These are phyloP conservation scores for Zapornia atra DNA, from an alignment of 2,113 vertebrate species.

Conservation along the genomic window DNA sequence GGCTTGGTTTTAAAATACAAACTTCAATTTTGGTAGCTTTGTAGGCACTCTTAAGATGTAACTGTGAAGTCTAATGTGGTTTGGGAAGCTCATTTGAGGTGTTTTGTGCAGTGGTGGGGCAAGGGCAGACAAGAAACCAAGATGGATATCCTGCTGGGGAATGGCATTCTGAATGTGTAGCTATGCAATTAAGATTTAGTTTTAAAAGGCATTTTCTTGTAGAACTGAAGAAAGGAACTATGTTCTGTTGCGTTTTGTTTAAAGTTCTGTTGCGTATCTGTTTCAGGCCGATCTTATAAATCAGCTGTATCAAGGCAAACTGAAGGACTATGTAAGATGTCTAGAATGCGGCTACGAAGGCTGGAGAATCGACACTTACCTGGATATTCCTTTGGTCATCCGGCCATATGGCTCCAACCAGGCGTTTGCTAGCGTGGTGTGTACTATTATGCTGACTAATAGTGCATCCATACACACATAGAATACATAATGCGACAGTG, in stretches of 20 bases:
- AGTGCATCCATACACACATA: constrained; percentile 77
- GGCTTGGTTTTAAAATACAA: background rate
- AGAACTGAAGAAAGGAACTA: background rate
- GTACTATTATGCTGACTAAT: constrained; percentile 81
- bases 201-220: background rate
- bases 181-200: background rate
- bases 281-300: constrained; percentile 98
- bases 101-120: background rate
- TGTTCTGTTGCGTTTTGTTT: rapidly evolving
- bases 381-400: constrained; percentile 99
- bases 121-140: background rate
- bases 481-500: constrained; percentile 75
- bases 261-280: background rate
- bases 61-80: rapidly evolving
- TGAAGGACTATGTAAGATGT: constrained; percentile 98
- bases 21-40: background rate
- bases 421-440: constrained; percentile 96
- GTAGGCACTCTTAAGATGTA: background rate
- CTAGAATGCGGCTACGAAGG: constrained; percentile 98
- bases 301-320: constrained; percentile 97
- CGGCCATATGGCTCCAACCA: constrained; percentile 95
- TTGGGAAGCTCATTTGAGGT: rapidly evolving
- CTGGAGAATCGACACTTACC: constrained; percentile 96
- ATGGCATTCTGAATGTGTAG: background rate
- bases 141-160: background rate